phyloP scores from a whole-genome alignment of 2,113 vertebrate species.

The Murina feae region DNA sequence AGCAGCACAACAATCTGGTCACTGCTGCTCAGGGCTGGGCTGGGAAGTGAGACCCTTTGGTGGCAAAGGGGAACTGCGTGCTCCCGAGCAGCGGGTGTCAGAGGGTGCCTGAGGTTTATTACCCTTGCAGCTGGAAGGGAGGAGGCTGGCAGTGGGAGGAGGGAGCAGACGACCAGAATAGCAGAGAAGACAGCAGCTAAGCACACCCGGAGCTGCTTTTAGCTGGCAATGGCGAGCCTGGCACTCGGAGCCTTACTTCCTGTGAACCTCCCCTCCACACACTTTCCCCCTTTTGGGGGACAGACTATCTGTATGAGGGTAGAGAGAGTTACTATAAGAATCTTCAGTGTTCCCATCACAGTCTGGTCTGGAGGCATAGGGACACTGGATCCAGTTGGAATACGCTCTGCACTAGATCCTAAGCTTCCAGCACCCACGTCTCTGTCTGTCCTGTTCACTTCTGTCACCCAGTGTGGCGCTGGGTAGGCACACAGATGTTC shows the following conservation, averaged over 20 bases:
- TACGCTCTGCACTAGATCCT: neutral
- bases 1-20: neutral
- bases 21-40: neutral
- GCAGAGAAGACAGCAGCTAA: conserved; percentile 33
- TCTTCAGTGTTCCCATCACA: too few relatives aligned
- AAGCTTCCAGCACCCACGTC: neutral
- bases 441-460: neutral
- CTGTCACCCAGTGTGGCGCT: neutral
- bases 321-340: too few relatives aligned
- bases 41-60: conserved; percentile 40
- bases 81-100: neutral
- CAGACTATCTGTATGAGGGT: too few relatives aligned
- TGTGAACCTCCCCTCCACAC: neutral
- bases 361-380: neutral
- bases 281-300: too few relatives aligned
- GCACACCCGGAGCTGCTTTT: conserved; percentile 38
- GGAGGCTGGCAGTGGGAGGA: conserved; percentile 26
- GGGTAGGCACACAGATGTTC: neutral
- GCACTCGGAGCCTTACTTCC: neutral
- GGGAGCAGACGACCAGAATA: conserved; percentile 13
- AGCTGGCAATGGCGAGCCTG: neutral
- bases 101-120: conserved; percentile 37
- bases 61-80: conserved; percentile 23
- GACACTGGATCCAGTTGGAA: neutral
- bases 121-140: conserved; percentile 31